phyloP scores from a whole-genome alignment of 2,113 vertebrate genomes.

The Phaethornis superciliosus region DNA sequence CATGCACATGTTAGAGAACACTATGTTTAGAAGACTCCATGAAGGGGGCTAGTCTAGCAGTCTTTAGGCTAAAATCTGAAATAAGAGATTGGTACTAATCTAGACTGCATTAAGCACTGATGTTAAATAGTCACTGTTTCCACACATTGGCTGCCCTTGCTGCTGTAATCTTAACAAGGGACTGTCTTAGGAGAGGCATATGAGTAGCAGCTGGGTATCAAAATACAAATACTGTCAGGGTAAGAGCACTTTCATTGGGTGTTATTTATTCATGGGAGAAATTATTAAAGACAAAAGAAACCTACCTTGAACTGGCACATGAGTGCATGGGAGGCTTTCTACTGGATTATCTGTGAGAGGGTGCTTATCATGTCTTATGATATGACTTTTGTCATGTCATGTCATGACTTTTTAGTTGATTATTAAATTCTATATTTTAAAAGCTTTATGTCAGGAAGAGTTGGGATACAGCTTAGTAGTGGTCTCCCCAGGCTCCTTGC shows the following conservation, averaged over 20 bases:
- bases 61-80: neutral
- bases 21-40: neutral
- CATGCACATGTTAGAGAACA: neutral
- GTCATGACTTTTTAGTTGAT: neutral
- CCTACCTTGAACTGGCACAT: neutral
- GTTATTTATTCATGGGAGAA: slow-evolving; percentile 40
- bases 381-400: no score
- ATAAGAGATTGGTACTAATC: neutral
- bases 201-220: neutral
- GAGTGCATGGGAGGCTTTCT: neutral
- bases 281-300: neutral
- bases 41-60: neutral
- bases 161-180: neutral
- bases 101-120: neutral
- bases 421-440: neutral
- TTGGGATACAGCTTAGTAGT: neutral
- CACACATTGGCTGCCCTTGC: neutral
- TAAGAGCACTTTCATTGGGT: neutral
- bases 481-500: neutral
- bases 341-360: neutral
- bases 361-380: neutral
- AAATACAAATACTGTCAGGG: neutral
- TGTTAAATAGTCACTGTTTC: neutral
- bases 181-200: neutral
- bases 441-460: neutral